Conservation (phyloP, 2,113 vertebrate species). For the Reinhardtius hippoglossoides region DNA sequence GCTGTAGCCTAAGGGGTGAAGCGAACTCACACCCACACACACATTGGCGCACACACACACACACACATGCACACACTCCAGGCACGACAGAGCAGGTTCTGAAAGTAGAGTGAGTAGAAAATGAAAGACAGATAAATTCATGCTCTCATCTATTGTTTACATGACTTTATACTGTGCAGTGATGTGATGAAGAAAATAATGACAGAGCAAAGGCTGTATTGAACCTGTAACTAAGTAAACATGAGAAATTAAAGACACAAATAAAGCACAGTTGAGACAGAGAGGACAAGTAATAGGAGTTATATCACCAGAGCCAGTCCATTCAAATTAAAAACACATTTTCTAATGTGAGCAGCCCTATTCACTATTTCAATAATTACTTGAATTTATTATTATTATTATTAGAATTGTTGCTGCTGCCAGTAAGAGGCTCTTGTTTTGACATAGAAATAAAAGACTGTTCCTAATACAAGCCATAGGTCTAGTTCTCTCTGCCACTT, state of each 20-base stretch:
- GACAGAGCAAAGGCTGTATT: too few species aligned
- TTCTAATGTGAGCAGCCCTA: too few species aligned
- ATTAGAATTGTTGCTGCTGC: too few species aligned
- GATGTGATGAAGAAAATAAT: neutral
- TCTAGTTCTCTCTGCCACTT: neutral
- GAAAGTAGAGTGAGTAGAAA: neutral
- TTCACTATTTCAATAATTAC: too few species aligned
- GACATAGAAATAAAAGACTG: too few species aligned
- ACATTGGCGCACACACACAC: neutral
- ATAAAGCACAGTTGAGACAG: too few species aligned
- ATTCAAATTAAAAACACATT: neutral
- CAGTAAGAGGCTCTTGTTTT: too few species aligned
- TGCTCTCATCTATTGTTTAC: neutral
- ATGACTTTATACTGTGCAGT: neutral
- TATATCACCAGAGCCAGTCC: neutral
- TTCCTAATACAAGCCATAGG: neutral
- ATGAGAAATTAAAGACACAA: too few species aligned
- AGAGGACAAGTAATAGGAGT: too few species aligned
- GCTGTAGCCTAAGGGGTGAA: neutral
- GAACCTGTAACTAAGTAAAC: too few species aligned
- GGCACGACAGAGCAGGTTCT: constrained; percentile 32
- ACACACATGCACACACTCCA: neutral
- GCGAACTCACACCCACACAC: neutral
- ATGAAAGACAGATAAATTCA: neutral
- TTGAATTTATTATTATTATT: too few species aligned